phyloP scores from a whole-genome alignment of 1,140 invertebrate genomes.

The Drosophila ogumai region DNA sequence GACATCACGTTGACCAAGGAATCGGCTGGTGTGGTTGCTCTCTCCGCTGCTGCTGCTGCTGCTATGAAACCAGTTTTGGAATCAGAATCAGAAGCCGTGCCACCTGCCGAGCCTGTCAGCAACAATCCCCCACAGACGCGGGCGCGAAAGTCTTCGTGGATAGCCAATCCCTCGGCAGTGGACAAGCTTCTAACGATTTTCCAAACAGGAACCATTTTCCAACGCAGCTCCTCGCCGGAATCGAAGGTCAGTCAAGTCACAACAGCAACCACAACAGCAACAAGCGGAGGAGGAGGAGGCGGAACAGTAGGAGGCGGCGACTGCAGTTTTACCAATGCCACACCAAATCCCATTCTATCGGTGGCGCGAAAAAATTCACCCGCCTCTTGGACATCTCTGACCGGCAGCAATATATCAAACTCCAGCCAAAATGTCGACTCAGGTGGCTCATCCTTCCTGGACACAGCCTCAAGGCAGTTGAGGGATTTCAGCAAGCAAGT shows the following conservation, averaged over 20 bases:
- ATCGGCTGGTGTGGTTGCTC: slow-evolving; percentile 56
- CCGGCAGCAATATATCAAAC: slow-evolving; percentile 43
- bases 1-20: slow-evolving; percentile 82
- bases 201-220: slow-evolving; percentile 86
- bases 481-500: slow-evolving; percentile 80
- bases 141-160: slow-evolving; percentile 87
- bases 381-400: slow-evolving; percentile 35
- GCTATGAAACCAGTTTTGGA: slow-evolving; percentile 16
- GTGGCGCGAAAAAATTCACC: slow-evolving; percentile 43
- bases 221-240: slow-evolving; percentile 78
- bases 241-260: slow-evolving; percentile 41
- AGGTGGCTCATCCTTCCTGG: slow-evolving; percentile 66
- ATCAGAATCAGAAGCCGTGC: slow-evolving; percentile 13
- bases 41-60: slow-evolving; percentile 39
- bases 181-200: slow-evolving; percentile 87
- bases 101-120: slow-evolving; percentile 56
- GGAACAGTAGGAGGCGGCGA: slow-evolving; percentile 16
- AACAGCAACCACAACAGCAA: slow-evolving; percentile 31
- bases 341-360: slow-evolving; percentile 27
- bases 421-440: slow-evolving; percentile 31
- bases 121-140: slow-evolving; percentile 44
- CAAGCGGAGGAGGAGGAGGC: slow-evolving; percentile 10
- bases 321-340: neutral
- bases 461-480: slow-evolving; percentile 76
- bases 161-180: slow-evolving; percentile 86